Evolutionary conservation across 2,113 vertebrate genomes (phyloP), one percentile per base, ranked within the genome.

Genomic region (Scopus umbretta): DNA sequence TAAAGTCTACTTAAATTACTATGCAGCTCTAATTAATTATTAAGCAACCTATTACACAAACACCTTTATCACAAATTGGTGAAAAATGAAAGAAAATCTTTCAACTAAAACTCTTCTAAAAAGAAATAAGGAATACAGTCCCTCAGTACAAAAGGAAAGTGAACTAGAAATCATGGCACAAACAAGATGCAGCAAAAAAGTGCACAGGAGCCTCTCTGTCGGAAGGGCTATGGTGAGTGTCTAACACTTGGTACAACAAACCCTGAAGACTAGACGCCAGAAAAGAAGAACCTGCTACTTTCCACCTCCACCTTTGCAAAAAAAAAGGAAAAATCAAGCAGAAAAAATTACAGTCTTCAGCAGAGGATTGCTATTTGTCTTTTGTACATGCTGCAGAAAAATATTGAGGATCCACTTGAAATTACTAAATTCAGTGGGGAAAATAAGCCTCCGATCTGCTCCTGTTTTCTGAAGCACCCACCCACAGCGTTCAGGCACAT

Each of bases 401-500:
- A 87, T n/a, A 70, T 0, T 52, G 52, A 79, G 36, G 61, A 63
- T 52, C 66, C 52, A 47, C 52, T 75, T 29, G 30, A 52, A 94
- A 65, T 72, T 12, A 21, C 16, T 65, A 30, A 92, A 71, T 53
- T 75, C 45, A 30, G 22, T 17, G 43, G 11, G n/a, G 26, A 7
- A 82, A 90, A 92, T 29, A 30, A 85, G 14, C 47, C 22, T 84
- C 36, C 0, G 4, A 30, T 20, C 26, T 65, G 23, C 32, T 86
- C 42, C 43, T 55, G 16, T 84, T 92, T 80, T 30, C 66, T 10
- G 8, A 81, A 76, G 55, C 23, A 43, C 36, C 8, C n/a, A 40
- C 62, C 27, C 27, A 34, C 16, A 38, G 32, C 32, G 32, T 26
- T 79, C 45, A 83, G 29, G 45, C 14, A n/a, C 0, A 0, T 65